Evolutionary conservation across 2,113 vertebrate species (phyloP), one percentile per base, ranked within the genome.

Genomic region (Sitta europaea): DNA sequence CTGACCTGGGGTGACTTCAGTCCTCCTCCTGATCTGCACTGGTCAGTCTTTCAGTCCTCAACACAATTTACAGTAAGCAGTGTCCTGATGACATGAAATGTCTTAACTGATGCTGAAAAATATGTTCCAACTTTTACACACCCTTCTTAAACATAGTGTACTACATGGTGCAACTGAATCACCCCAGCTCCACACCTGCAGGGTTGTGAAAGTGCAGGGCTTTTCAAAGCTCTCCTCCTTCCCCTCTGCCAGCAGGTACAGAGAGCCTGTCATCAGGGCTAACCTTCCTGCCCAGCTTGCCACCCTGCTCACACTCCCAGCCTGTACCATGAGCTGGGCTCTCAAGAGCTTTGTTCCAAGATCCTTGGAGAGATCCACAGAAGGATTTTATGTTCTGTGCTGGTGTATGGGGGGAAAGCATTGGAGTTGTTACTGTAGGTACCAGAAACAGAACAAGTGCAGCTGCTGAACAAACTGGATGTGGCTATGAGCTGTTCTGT

Each of bases 131-230:
- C 59, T 67, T 86, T 94, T 80, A 93, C 92, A 96, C 78, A 35
- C 92, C 92, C 88, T 88, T 83, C 65, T 86, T 92, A 94, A 97
- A 58, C 65, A 88, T 0, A 84, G 83, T 79, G 67, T 86, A 15
- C 63, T n/a, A 31, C 53, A 29, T 17, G 16, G 35, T 55, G 66
- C 20, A 57, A 29, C 74, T 93, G 81, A 90, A 57, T 92, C 94
- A 95, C 50, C 13, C 1, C 40, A n/a, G 70, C 45, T 55, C 55
- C 55, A 47, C 80, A 53, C 91, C 86, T 94, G 86, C 71, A 57
- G 58, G 78, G 45, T 92, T 92, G 94, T 67, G 87, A 81, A 91
- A 91, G 86, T 27, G 6, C 63, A 59, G 61, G 21, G 42, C 73
- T 51, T 36, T 86, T 51, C 76, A 51, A 33, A 92, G 68, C 51